Base-by-base conservation (phyloP, 1,140 invertebrate genomes). In the Mercenaria mercenaria region DNA sequence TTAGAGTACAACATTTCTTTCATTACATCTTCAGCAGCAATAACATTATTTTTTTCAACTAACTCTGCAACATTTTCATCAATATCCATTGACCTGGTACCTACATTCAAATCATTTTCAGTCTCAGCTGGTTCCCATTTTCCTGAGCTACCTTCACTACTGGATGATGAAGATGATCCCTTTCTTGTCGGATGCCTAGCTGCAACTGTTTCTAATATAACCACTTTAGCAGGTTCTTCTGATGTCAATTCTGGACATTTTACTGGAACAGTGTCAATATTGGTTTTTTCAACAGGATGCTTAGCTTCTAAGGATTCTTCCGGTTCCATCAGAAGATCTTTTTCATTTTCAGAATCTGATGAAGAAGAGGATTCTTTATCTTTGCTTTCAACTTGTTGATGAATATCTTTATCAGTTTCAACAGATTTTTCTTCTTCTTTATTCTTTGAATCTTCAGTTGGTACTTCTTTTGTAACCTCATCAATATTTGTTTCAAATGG, bases 321-420 rank as follows among this genome's bases (percentile, higher is more conserved):
- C n/a, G n/a, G n/a, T n/a, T n/a, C n/a, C n/a, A n/a, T n/a, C n/a
- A n/a, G n/a, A n/a, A n/a, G n/a, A n/a, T n/a, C n/a, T 47, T 47
- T 47, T 11, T 56, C 39, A 61, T 37, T 64, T 61, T 32, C 50
- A 59, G n/a, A 11, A 61, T 61, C 50, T 15, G 4, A 15, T 41
- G 41, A 13, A 43, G 74, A 77, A 11, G 74, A 77, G n/a, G n/a
- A n/a, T 1, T 43, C 37, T 69, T 69, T 26, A 10, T 6, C 4
- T 34, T 69, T 50, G 74, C n/a, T 77, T 77, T 77, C 74, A 77
- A 6, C 52, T 56, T 39, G 4, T 34, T 76, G 29, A 26, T 3
- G 61, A n/a, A 67, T 15, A 76, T 76, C 72, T 43, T 41, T 76
- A 50, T 76, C 39, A 43, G 72, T 76, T 76, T 76, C 72, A 13